Evolutionary conservation across 2,797 vertebrate genomes (phyloP).

Genomic region (Siniperca scherzeri): DNA sequence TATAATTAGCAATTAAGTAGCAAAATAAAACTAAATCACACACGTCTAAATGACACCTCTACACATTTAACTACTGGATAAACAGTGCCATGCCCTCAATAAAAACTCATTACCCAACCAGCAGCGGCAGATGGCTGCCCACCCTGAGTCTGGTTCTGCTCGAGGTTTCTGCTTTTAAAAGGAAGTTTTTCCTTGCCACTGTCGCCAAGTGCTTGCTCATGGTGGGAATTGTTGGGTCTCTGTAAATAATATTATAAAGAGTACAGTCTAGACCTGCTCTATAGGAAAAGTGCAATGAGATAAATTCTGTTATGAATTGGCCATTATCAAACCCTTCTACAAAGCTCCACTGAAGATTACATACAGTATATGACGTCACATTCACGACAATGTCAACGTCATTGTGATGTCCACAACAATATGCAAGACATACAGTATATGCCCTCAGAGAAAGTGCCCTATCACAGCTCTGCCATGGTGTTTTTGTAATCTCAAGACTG

Average conservation of each 20-base stretch:
- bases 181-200: no score
- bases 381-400: background rate
- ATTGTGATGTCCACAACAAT: background rate
- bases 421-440: background rate
- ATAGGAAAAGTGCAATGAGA: no score
- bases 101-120: background rate
- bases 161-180: no score
- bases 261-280: no score
- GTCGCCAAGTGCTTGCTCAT: no score
- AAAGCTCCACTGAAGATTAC: background rate
- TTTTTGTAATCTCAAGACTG: conserved; percentile 1
- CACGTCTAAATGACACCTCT: no score
- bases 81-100: background rate
- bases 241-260: no score
- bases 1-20: background rate
- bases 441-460: background rate
- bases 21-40: background rate
- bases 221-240: no score
- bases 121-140: no score
- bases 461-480: background rate
- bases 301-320: no score
- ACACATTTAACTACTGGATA: background rate
- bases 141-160: no score
- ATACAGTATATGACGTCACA: background rate
- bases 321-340: background rate